These are phyloP conservation scores for Etia nguti DNA, from an alignment of 2,113 vertebrate species.

Conservation along the genomic window DNA sequence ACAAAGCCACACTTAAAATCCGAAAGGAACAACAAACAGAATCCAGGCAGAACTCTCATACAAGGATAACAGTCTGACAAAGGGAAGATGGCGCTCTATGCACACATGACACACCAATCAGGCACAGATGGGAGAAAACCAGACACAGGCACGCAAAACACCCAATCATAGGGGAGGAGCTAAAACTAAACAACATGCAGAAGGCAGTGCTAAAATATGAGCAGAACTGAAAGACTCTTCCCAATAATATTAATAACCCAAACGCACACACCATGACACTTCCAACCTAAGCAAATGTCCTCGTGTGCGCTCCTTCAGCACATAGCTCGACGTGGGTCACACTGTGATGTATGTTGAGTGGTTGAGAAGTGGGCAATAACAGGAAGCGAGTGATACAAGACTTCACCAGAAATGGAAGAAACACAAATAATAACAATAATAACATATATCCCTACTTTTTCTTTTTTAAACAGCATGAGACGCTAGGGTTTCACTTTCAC, in stretches of 20 bases:
- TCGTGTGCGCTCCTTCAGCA: background rate
- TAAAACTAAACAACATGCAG: background rate
- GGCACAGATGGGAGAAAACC: background rate
- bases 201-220: background rate
- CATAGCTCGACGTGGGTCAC: accelerated
- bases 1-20: background rate
- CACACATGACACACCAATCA: background rate
- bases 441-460: no score
- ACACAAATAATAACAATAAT: background rate
- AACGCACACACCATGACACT: background rate
- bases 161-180: background rate
- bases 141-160: background rate
- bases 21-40: background rate
- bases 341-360: background rate
- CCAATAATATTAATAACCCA: background rate
- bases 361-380: background rate
- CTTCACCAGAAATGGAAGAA: background rate
- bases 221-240: background rate
- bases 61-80: background rate
- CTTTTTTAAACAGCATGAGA: background rate
- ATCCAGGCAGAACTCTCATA: background rate
- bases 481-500: background rate
- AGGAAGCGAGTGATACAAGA: background rate
- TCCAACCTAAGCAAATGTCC: background rate
- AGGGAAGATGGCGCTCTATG: background rate